These are phyloP conservation scores for Butastur rufipennis DNA, from an alignment of 2,113 vertebrate genomes.

Conservation along the genomic window DNA sequence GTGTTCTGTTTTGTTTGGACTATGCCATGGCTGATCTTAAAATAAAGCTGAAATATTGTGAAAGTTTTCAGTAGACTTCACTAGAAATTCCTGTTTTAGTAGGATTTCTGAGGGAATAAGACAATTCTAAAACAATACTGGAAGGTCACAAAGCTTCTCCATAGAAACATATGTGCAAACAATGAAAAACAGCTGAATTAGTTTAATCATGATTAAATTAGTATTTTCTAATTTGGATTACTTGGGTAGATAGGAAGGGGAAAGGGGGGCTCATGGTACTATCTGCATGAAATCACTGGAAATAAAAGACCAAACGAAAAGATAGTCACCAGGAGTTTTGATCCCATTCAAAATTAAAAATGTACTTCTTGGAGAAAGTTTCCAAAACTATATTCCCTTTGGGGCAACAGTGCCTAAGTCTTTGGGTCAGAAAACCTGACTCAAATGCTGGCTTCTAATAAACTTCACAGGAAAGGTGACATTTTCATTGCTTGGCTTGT, in stretches of 20 bases:
- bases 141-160: not conserved
- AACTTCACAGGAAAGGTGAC: not conserved
- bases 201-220: not conserved
- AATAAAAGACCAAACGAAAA: not conserved
- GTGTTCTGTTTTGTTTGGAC: not conserved
- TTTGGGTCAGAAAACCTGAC: not conserved
- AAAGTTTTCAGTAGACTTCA: not conserved
- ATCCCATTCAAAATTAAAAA: not conserved
- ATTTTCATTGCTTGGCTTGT: not conserved
- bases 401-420: not conserved
- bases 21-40: not conserved
- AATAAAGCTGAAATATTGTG: not conserved
- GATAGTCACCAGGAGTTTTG: not conserved
- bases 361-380: not conserved
- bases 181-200: not conserved
- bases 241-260: not conserved
- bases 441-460: not conserved
- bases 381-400: not conserved
- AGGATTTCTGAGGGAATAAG: not conserved
- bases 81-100: not conserved
- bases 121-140: not conserved
- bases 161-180: not conserved
- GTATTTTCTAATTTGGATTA: not conserved
- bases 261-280: accelerated
- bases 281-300: not conserved